Base-by-base conservation (phyloP, 2,888 invertebrate genomes). In the Leptinotarsa juncta region DNA sequence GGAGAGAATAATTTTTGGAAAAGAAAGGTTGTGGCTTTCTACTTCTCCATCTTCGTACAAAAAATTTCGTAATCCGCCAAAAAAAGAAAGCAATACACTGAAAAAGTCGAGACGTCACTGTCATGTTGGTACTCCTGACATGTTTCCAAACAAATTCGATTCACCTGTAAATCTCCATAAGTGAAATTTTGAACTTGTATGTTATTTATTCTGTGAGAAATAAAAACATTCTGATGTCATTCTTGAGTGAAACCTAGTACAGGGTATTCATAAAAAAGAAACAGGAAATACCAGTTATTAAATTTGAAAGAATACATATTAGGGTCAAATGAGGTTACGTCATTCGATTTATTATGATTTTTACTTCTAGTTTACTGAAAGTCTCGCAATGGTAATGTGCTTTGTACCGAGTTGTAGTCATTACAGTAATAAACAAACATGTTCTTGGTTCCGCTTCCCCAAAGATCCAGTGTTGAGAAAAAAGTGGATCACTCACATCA, bases 111-210 rank as follows among this genome's bases (percentile, higher is more conserved):
- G 53, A 53, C 10, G 53, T 53, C 53, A 53, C 14, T 53, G 53
- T 53, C n/a, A 53, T 53, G 53, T 53, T 53, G 53, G 53, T 53
- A n/a, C 16, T 53, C 53, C 53, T 53, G 53, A 53, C 49, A 53
- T 53, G 53, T 53, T 53, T 53, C 53, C 53, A 53, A 16, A 1
- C 16, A 53, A 53, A 53, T 16, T 53, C 1, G 16, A n/a, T 53
- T 53, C 16, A 18, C 53, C 14, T n/a, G n/a, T 53, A 16, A 53
- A 53, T 53, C 53, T 53, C 53, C 53, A 53, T 14, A 53, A 53
- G 53, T 16, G 53, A 53, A 53, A 18, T 14, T 53, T 53, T 53
- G 53, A 53, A 53, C 53, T 53, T 53, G 53, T 23, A 53, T 53
- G 53, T 53, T 53, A 53, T 53, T 53, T 53, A 53, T 53, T 1